Evolutionary conservation across 2,888 invertebrate genomes (phyloP), one percentile per base, ranked within the genome.

Genomic region (Myopa tessellatipennis): DNA sequence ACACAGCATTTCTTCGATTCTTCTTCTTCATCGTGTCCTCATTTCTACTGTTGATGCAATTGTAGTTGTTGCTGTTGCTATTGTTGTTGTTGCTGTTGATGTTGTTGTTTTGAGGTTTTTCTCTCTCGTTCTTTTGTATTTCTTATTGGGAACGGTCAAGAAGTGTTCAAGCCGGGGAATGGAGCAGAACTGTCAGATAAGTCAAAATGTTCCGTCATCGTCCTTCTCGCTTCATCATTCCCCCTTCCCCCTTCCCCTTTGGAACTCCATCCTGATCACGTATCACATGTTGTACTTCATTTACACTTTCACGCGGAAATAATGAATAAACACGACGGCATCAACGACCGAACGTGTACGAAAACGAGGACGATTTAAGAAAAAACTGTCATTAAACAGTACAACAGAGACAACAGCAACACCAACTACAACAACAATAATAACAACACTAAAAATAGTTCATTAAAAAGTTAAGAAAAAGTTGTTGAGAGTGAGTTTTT

Each of bases 231-330:
- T 2, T 55, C 55, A 16, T n/a, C 10, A 8, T n/a, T n/a, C 55
- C 16, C 10, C n/a, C 3, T 12, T 55, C 16, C 55, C 55, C 4
- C 68, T 72, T 26, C 50, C 40, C 5, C 69, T 63, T 70, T 36
- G 36, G 63, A 50, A 4, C 55, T 5, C 14, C 55, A 5, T 55
- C n/a, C 10, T n/a, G 14, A 16, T 36, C 55, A 55, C 55, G 55
- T 52, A 34, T 52, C 40, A 61, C 18, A 40, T 60, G 36, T 40
- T 81, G 79, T 80, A 79, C 78, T 82, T 77, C 81, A 80, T 81
- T 82, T 80, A 76, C 81, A 80, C 81, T 79, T 82, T 83, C 76
- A 60, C 77, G 63, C 73, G 77, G 77, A 81, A 80, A 76, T 76
- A 65, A 71, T 78, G 67, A 60, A 74, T 50, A 69, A 73, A 55